Evolutionary conservation across 2,888 invertebrate species (phyloP), one percentile per base, ranked within the genome.

Genomic region (Tinea trinotella): DNA sequence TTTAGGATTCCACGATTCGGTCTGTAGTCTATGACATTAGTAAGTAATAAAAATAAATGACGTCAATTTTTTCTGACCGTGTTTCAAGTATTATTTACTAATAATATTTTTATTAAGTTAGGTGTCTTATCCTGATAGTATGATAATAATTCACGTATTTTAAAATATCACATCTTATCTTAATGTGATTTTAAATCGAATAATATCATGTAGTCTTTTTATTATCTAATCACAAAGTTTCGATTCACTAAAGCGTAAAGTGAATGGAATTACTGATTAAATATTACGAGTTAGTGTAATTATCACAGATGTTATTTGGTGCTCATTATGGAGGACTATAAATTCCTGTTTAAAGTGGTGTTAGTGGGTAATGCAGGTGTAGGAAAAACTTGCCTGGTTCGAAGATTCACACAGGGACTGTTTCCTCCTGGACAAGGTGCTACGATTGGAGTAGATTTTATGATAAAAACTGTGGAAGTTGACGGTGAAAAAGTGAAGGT

Each of bases 361-460:
- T 89, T 99, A 60, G 97, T 99, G 62, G 98, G 98, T 53, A 98
- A 98, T 87, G 98, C 98, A 61, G 98, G 98, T 55, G 98, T 99
- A 60, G 98, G 99, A 17, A 99, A 99, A 84, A 99, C 98, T 54
- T 98, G 98, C 82, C 89, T 99, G 55, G 98, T 99, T 56, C 89
- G 98, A 60, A 90, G 98, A 66, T 99, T 99, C 76, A 99, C 98
- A 36, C 98, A 99, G 89, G 98, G 98, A 1, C 85, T 98, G 52
- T 99, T 99, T 84, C 98, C 98, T 53, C 98, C 98, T 24, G 98
- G 98, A 10, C 98, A 99, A 86, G 98, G 98, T 62, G 98, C 98
- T 55, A 99, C 98, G 2, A 99, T 99, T 67, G 98, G 98, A 56
- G 98, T 99, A 19, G 99, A 99, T 88, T 99, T 99, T 77, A 98